Evolutionary conservation across 2,113 vertebrate species (phyloP).

Genomic region (Neolamprologus brichardi): DNA sequence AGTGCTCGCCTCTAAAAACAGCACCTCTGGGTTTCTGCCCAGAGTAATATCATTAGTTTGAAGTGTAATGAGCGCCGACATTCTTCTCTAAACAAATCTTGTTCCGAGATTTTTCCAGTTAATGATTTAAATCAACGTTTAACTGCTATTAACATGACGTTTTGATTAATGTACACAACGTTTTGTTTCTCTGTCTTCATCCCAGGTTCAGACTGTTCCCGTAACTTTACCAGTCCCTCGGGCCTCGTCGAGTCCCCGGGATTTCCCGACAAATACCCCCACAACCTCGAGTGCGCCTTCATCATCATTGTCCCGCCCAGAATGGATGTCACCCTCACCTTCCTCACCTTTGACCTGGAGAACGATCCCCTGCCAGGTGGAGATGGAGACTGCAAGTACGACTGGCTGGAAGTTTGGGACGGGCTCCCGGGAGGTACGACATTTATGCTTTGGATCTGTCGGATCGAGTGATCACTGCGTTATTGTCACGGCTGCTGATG

Average conservation of each 20-base stretch:
- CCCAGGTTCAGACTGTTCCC: slow-evolving; percentile 93
- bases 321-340: slow-evolving; percentile 92
- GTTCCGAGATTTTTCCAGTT: neutral
- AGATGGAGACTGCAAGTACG: slow-evolving; percentile 96
- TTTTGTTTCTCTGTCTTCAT: neutral
- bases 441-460: neutral
- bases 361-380: slow-evolving; percentile 88
- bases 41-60: neutral
- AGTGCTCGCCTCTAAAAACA: neutral
- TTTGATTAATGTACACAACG: neutral
- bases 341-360: slow-evolving; percentile 94
- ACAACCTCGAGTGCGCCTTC: slow-evolving; percentile 94
- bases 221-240: slow-evolving; percentile 86
- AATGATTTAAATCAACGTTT: neutral
- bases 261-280: slow-evolving; percentile 97
- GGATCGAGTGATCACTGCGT: neutral
- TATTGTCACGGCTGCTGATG: neutral
- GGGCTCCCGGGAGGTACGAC: slow-evolving; percentile 90
- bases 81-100: neutral
- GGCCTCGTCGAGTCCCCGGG: slow-evolving; percentile 94
- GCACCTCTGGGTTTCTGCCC: neutral
- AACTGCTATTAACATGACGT: neutral
- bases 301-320: slow-evolving; percentile 92
- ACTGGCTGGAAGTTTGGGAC: slow-evolving; percentile 98
- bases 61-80: neutral